These are phyloP conservation scores for Drosophila ananassae DNA, from an alignment of 1,140 invertebrate genomes.

Conservation along the genomic window DNA sequence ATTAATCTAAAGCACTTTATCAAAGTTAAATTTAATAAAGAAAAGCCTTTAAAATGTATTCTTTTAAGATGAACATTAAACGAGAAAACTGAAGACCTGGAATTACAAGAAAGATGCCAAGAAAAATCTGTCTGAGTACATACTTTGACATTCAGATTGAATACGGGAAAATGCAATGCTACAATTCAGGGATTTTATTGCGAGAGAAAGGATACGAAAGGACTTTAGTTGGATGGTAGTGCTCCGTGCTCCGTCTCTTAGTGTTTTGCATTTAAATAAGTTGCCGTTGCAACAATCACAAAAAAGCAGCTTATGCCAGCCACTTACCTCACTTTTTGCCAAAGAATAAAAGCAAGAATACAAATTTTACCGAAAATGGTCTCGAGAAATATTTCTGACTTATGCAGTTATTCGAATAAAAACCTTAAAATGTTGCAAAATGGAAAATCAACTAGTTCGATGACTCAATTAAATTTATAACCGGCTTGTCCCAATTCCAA, in stretches of 20 bases:
- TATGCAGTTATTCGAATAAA: constrained; percentile 10
- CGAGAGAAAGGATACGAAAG: constrained; percentile 17
- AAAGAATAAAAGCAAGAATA: constrained; percentile 6
- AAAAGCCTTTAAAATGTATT: neutral
- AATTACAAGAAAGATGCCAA: constrained; percentile 6
- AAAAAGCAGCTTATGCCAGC: constrained; percentile 36
- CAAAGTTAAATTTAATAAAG: neutral
- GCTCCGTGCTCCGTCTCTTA: constrained; percentile 24
- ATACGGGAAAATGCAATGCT: constrained; percentile 26
- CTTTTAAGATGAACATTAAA: neutral
- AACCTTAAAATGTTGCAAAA: constrained; percentile 9
- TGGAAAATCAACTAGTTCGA: constrained; percentile 6
- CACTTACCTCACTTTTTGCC: constrained; percentile 44
- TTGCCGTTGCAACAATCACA: constrained; percentile 27
- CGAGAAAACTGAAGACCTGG: neutral
- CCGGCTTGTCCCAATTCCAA: neutral
- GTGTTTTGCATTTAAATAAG: constrained; percentile 70
- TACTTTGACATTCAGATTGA: constrained; percentile 53
- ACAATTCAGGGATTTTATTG: constrained; percentile 44
- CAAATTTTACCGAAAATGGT: neutral
- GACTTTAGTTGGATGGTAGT: constrained; percentile 15
- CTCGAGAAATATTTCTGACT: constrained; percentile 5
- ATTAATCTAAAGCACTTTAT: neutral
- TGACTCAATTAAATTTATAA: constrained; percentile 16
- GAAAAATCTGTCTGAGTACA: constrained; percentile 30